Evolutionary conservation across 2,113 vertebrate genomes (phyloP).

Genomic region (Carollia perspicillata): DNA sequence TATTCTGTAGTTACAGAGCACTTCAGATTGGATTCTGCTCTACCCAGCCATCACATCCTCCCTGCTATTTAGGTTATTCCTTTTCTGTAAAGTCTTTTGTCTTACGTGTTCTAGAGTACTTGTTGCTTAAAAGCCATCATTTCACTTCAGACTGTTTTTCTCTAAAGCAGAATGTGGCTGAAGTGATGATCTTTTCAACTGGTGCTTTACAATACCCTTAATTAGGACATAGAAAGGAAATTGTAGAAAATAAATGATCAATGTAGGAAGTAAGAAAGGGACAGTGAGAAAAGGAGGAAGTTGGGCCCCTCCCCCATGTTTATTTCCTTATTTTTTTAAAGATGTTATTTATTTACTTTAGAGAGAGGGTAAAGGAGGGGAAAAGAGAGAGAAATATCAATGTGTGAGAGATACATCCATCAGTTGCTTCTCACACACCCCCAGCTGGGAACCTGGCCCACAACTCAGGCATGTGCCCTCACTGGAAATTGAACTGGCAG

Average conservation of each 20-base stretch:
- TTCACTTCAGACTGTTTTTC: constrained; percentile 10
- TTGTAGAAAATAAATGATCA: background rate
- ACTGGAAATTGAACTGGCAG: too few relatives aligned
- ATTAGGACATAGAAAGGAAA: constrained; percentile 19
- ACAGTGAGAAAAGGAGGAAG: constrained; percentile 39
- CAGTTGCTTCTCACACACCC: too few relatives aligned
- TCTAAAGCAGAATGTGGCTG: background rate
- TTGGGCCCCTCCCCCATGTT: background rate
- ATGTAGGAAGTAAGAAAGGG: constrained; percentile 23
- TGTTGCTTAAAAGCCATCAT: constrained; percentile 15
- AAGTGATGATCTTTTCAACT: background rate
- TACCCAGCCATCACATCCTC: background rate
- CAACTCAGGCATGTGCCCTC: too few relatives aligned
- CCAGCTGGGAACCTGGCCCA: too few relatives aligned
- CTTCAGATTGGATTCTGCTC: constrained; percentile 34
- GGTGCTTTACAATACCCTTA: background rate
- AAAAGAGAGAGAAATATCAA: too few relatives aligned
- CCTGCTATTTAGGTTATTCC: background rate
- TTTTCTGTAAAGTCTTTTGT: constrained; percentile 6
- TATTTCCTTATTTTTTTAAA: background rate
- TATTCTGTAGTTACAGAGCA: constrained; percentile 10
- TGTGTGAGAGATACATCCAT: too few relatives aligned
- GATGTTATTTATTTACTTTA: too few relatives aligned
- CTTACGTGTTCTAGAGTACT: background rate
- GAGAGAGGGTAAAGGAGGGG: too few relatives aligned